These are phyloP conservation scores for Nephotettix cincticeps DNA, from an alignment of 1,140 invertebrate genomes.

Conservation along the genomic window DNA sequence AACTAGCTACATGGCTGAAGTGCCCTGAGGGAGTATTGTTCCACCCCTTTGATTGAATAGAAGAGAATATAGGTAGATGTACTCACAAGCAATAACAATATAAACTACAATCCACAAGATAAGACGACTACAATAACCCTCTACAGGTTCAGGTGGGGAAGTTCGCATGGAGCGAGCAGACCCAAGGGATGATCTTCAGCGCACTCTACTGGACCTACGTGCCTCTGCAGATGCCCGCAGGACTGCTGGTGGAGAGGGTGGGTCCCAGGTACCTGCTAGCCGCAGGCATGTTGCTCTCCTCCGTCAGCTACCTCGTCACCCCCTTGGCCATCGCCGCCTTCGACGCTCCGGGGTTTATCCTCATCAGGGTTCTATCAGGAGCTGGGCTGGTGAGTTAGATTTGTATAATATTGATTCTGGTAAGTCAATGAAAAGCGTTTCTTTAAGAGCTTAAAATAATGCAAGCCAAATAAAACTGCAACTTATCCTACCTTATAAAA, in stretches of 20 bases:
- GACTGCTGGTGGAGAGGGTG: constrained; percentile 53
- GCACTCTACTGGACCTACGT: constrained; percentile 62
- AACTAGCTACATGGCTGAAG: too few species aligned
- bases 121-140: too few species aligned
- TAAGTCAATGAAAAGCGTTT: too few species aligned
- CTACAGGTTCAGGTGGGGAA: constrained; percentile 50
- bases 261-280: constrained; percentile 56
- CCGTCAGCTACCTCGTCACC: constrained; percentile 51
- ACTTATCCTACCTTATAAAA: too few species aligned
- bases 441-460: too few species aligned
- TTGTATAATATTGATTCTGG: too few species aligned
- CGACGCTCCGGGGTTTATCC: constrained; percentile 45
- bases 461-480: too few species aligned
- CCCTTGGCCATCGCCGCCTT: constrained; percentile 46
- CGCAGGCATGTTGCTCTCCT: constrained; percentile 48
- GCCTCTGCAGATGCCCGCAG: constrained; percentile 58
- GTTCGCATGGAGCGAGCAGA: constrained; percentile 29
- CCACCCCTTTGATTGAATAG: too few species aligned
- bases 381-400: not conserved
- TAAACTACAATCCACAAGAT: too few species aligned
- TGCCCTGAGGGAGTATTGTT: too few species aligned
- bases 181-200: constrained; percentile 53
- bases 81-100: too few species aligned
- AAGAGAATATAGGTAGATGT: too few species aligned
- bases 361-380: constrained; percentile 52